phyloP scores from a whole-genome alignment of 1,140 invertebrate genomes.

The Drosophila takahashii region DNA sequence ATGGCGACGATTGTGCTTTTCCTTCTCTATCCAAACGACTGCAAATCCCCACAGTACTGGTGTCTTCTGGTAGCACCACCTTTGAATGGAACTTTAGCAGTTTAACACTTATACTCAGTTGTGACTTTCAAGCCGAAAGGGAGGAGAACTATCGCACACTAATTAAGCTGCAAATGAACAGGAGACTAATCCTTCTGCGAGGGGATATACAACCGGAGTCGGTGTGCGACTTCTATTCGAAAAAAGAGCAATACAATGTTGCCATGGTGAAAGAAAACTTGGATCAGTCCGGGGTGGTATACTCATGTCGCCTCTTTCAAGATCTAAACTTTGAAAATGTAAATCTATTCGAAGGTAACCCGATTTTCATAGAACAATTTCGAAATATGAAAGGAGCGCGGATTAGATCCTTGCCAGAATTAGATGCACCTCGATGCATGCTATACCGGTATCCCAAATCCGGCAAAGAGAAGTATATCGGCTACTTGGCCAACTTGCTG shows the following conservation, averaged over 20 bases:
- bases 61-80: conserved; percentile 17
- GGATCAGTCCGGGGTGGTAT: neutral
- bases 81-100: conserved; percentile 44
- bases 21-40: conserved; percentile 18
- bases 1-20: conserved; percentile 41
- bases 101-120: conserved; percentile 37
- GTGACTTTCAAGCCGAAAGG: conserved; percentile 16
- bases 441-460: conserved; percentile 10
- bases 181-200: conserved; percentile 28
- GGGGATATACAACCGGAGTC: neutral
- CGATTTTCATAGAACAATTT: conserved; percentile 55
- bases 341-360: neutral
- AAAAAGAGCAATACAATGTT: conserved; percentile 58
- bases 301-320: conserved; percentile 43
- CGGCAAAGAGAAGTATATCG: conserved; percentile 17
- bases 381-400: conserved; percentile 42
- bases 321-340: conserved; percentile 12
- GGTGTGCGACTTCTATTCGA: conserved; percentile 18
- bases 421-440: conserved; percentile 48
- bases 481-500: conserved; percentile 49
- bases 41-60: conserved; percentile 22
- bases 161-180: conserved; percentile 36
- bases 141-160: conserved; percentile 27
- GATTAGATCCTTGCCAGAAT: conserved; percentile 36
- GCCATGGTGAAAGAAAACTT: conserved; percentile 28